phyloP scores from a whole-genome alignment of 2,797 vertebrate species.

The Sparus aurata region DNA sequence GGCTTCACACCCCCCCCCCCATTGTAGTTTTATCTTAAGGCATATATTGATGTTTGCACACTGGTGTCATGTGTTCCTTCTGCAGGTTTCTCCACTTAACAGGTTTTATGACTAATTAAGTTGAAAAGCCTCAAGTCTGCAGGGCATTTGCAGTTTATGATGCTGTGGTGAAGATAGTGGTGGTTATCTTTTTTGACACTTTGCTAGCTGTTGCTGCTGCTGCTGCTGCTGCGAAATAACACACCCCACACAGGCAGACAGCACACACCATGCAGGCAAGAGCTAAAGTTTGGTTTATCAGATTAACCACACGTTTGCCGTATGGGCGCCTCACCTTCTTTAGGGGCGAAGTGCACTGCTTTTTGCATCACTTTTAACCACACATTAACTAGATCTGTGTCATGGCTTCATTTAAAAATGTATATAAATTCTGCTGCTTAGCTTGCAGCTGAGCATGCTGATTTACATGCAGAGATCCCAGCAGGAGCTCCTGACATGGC shows the following conservation, averaged over 20 bases:
- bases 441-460: conserved; percentile 64
- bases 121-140: conserved; percentile 22
- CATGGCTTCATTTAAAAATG: conserved; percentile 20
- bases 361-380: conserved; percentile 46
- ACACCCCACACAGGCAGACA: background rate
- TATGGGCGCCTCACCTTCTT: conserved; percentile 27
- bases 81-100: no score
- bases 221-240: conserved; percentile 10
- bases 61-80: background rate
- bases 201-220: conserved; percentile 37
- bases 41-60: background rate
- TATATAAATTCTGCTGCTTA: conserved; percentile 47
- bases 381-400: background rate
- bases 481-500: conserved; percentile 57
- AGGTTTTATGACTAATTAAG: conserved; percentile 33
- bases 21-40: conserved; percentile 4
- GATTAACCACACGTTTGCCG: conserved; percentile 52
- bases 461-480: conserved; percentile 56
- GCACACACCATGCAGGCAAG: conserved; percentile 3
- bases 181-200: background rate
- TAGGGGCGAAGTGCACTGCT: conserved; percentile 12
- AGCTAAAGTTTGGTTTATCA: conserved; percentile 14
- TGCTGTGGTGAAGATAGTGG: conserved; percentile 34
- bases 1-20: background rate
- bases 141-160: conserved; percentile 32